Evolutionary conservation across 2,888 invertebrate genomes (phyloP), one percentile per base, ranked within the genome.

Genomic region (Bombyx huttoni): DNA sequence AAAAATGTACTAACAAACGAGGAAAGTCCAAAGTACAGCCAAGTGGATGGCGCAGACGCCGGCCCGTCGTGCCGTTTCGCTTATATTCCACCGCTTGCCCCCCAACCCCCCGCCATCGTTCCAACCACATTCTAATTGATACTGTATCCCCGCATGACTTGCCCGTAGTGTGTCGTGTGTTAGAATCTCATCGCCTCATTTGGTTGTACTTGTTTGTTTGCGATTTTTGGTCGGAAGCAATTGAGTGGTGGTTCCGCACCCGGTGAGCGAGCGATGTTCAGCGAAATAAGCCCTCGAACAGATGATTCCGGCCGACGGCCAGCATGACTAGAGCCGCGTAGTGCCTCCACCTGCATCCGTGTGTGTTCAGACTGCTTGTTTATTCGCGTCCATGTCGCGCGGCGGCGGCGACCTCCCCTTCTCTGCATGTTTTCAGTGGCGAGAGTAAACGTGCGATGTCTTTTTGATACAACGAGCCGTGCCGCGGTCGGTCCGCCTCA

Each of bases 251-350:
- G 66, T 56, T 65, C 61, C 59, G 59, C 57, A 54, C 50, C 57
- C 65, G 81, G 86, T 83, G 84, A 78, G 68, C 72, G 87, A 87
- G 86, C 74, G 87, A 87, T 74, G 76, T 85, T 86, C 87, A 86
- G 87, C 87, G 86, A 87, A 82, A 76, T 75, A 62, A 62, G 65
- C 63, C 63, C 64, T 59, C 64, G 66, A 67, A 70, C 65, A 64
- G 60, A 56, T 58, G 58, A 60, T 64, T 64, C 70, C 71, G 66
- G 65, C 65, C 64, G 62, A 64, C 58, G 67, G 66, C 70, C 73
- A 76, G 83, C 81, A 83, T 82, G 83, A 76, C 68, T 75, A 78
- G 77, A 77, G 76, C 71, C 75, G 75, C 73, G 80, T 34, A 47
- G 49, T 49, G 49, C 72, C 76, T 64, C 61, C 69, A 77, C 70